Percentiles rank a stretch among this genome's conserved stretches.
Evolutionary conservation across 2,888 invertebrate species (phyloP).

Genomic region (Galeruca laticollis): DNA sequence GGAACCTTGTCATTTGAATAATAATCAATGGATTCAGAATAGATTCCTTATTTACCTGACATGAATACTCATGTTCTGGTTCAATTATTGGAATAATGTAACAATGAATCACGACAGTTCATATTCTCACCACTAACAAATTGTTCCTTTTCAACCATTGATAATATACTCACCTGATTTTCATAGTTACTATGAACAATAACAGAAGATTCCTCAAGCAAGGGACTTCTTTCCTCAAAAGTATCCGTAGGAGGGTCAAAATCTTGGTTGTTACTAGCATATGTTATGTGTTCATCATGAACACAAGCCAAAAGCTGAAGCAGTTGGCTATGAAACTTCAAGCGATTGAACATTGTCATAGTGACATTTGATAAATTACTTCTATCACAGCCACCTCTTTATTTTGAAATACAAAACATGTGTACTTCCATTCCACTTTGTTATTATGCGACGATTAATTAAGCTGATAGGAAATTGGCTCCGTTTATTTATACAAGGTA

Average conservation of each 20-base stretch:
- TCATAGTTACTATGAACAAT: slow-evolving; percentile 59
- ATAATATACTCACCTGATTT: slow-evolving; percentile 48
- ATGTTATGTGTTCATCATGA: slow-evolving; percentile 78
- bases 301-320: slow-evolving; percentile 74
- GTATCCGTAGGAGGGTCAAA: slow-evolving; percentile 72
- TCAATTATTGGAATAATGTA: too few species aligned
- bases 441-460: neutral
- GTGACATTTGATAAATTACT: slow-evolving; percentile 61
- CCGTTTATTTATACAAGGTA: neutral
- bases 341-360: slow-evolving; percentile 56
- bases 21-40: too few species aligned
- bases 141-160: neutral
- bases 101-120: too few species aligned
- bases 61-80: too few species aligned
- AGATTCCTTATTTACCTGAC: too few species aligned
- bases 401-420: neutral
- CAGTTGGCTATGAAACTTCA: slow-evolving; percentile 25
- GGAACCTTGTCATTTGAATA: too few species aligned
- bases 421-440: neutral
- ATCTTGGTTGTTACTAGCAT: slow-evolving; percentile 76
- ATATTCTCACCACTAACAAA: too few species aligned
- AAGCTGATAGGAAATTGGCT: neutral
- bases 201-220: slow-evolving; percentile 71
- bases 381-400: too few species aligned
- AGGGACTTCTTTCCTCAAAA: slow-evolving; percentile 73